These are phyloP conservation scores for Drosophila fungiperda DNA, from an alignment of 2,888 invertebrate genomes.

Conservation along the genomic window DNA sequence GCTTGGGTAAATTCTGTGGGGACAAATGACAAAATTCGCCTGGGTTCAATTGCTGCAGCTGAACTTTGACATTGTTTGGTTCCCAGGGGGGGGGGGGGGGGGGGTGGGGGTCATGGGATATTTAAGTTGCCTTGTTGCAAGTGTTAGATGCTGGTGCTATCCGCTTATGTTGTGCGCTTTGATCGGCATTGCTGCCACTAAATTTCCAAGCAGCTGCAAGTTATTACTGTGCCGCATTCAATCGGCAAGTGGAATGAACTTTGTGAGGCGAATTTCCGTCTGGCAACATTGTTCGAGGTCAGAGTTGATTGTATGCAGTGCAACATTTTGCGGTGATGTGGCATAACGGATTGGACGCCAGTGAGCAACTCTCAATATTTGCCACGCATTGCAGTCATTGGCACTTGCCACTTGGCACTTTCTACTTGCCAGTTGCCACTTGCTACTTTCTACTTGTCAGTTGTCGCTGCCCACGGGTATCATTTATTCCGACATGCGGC, in stretches of 20 bases:
- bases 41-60: slow-evolving; percentile 46
- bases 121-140: slow-evolving; percentile 24
- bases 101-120: slow-evolving; percentile 1
- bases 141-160: slow-evolving; percentile 13
- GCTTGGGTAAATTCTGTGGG: slow-evolving; percentile 33
- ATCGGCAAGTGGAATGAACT: slow-evolving; percentile 68
- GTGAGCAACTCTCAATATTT: slow-evolving; percentile 51
- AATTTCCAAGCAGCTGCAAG: slow-evolving; percentile 53
- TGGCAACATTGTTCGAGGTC: slow-evolving; percentile 50
- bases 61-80: slow-evolving; percentile 56
- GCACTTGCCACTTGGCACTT: slow-evolving; percentile 25
- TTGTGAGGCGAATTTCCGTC: slow-evolving; percentile 52
- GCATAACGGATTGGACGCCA: slow-evolving; percentile 73
- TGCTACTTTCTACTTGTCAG: not conserved
- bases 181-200: slow-evolving; percentile 28
- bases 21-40: slow-evolving; percentile 38
- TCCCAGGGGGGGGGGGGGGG: not conserved
- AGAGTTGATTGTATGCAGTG: slow-evolving; percentile 75
- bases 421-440: not conserved
- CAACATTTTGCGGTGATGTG: slow-evolving; percentile 48
- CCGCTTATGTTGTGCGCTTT: slow-evolving; percentile 34
- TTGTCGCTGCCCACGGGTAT: slow-evolving; percentile 24
- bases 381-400: slow-evolving; percentile 55
- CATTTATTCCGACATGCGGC: slow-evolving; percentile 39
- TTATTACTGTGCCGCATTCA: slow-evolving; percentile 69